phyloP scores from a whole-genome alignment of 1,140 invertebrate species.

The Hermetia illucens region DNA sequence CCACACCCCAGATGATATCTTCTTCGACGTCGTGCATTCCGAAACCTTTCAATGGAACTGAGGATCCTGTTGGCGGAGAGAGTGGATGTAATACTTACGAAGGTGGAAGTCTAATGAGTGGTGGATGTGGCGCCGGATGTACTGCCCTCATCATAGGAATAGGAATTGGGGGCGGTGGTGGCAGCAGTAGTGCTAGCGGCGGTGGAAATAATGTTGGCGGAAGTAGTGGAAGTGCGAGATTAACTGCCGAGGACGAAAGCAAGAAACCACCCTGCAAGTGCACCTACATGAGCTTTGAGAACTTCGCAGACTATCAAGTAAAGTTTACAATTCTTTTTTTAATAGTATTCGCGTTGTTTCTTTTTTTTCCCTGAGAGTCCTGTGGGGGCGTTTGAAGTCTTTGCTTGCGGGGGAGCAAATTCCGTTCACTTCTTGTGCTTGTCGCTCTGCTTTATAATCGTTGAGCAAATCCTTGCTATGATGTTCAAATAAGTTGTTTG shows the following conservation, averaged over 20 bases:
- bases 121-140: background rate
- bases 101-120: background rate
- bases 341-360: too few relatives aligned
- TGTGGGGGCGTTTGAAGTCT: too few relatives aligned
- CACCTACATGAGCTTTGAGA: conserved; percentile 2
- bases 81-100: background rate
- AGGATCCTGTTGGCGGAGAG: background rate
- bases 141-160: conserved; percentile 1
- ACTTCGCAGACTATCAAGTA: conserved; percentile 2
- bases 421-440: too few relatives aligned
- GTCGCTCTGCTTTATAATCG: too few relatives aligned
- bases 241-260: background rate
- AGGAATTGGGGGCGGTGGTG: background rate
- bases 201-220: too few relatives aligned
- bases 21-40: background rate
- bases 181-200: background rate
- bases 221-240: too few relatives aligned
- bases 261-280: background rate
- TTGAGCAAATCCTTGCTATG: too few relatives aligned
- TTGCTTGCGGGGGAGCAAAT: too few relatives aligned
- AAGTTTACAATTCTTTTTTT: too few relatives aligned
- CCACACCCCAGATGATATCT: background rate
- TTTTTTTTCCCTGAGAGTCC: too few relatives aligned
- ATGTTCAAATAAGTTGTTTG: too few relatives aligned
- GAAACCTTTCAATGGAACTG: background rate